A percentile compares a stretch with the other conserved stretches of the same genome.
These are phyloP conservation scores for Falco punctatus DNA, from an alignment of 2,113 vertebrate genomes.

Conservation along the genomic window DNA sequence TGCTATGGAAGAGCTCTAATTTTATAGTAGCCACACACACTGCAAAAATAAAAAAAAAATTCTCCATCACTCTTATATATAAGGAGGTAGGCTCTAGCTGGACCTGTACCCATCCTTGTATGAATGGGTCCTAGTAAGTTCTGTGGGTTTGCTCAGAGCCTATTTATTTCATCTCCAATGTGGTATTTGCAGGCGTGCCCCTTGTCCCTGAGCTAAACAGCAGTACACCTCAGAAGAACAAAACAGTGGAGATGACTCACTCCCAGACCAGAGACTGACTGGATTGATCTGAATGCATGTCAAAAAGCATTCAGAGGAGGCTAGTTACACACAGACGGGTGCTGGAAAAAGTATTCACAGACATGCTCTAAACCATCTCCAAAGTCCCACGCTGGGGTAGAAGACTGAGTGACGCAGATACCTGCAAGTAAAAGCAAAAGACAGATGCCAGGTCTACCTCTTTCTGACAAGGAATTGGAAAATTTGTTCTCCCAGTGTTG, in stretches of 20 bases:
- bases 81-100: neutral
- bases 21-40: neutral
- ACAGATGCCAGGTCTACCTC: neutral
- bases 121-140: accelerated
- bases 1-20: constrained; percentile 12
- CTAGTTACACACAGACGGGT: neutral
- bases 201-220: neutral
- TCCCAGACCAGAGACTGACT: neutral
- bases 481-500: neutral
- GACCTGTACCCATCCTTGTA: neutral
- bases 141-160: neutral
- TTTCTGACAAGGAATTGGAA: neutral
- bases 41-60: neutral
- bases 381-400: neutral
- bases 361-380: neutral
- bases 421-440: neutral
- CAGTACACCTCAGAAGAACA: neutral
- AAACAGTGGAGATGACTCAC: neutral
- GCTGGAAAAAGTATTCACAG: neutral
- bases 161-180: neutral
- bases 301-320: neutral
- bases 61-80: neutral
- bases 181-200: neutral
- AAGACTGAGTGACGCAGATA: neutral
- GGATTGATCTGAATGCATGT: neutral